A percentile compares a stretch with the other conserved stretches of the same genome.
Conservation (phyloP, 2,113 vertebrate species). For the Axis porcinus region DNA sequence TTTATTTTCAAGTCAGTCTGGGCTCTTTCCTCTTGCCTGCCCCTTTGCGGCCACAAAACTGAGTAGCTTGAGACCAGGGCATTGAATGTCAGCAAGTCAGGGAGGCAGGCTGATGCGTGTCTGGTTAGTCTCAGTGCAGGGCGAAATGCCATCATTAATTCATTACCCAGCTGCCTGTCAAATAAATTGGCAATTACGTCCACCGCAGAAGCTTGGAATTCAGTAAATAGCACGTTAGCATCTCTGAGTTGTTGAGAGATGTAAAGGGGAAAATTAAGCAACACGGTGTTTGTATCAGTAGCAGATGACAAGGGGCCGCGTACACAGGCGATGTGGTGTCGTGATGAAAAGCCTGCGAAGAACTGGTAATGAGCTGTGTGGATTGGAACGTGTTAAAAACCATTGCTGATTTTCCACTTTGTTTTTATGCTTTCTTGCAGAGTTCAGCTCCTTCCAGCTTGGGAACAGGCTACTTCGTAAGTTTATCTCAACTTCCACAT, state of each 20-base stretch:
- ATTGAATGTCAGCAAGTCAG: conserved; percentile 90
- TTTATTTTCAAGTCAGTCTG: conserved; percentile 79
- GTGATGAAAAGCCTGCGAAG: conserved; percentile 86
- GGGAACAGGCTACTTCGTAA: conserved; percentile 91
- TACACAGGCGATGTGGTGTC: conserved; percentile 79
- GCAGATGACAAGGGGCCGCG: conserved; percentile 87
- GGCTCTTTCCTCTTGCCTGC: conserved; percentile 76
- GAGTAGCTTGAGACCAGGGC: conserved; percentile 86
- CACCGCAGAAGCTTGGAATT: conserved; percentile 89
- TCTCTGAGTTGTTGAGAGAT: conserved; percentile 89
- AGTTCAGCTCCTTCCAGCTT: conserved; percentile 88
- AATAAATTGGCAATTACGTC: conserved; percentile 99
- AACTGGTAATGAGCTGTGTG: conserved; percentile 82
- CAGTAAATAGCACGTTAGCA: conserved; percentile 96
- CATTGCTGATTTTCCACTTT: conserved; percentile 82
- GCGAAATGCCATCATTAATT: conserved; percentile 99
- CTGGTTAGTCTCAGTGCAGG: conserved; percentile 96
- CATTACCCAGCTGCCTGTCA: conserved; percentile 99
- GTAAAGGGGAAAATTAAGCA: conserved; percentile 84
- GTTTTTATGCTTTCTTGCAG: conserved; percentile 84
- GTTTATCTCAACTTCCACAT: conserved; percentile 77
- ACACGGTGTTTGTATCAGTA: conserved; percentile 82
- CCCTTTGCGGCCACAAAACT: conserved; percentile 76
- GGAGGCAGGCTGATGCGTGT: conserved; percentile 89
- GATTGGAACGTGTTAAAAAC: conserved; percentile 65